Evolutionary conservation across 2,113 vertebrate species (phyloP), one percentile per base, ranked within the genome.

Genomic region (Siniperca knerii): DNA sequence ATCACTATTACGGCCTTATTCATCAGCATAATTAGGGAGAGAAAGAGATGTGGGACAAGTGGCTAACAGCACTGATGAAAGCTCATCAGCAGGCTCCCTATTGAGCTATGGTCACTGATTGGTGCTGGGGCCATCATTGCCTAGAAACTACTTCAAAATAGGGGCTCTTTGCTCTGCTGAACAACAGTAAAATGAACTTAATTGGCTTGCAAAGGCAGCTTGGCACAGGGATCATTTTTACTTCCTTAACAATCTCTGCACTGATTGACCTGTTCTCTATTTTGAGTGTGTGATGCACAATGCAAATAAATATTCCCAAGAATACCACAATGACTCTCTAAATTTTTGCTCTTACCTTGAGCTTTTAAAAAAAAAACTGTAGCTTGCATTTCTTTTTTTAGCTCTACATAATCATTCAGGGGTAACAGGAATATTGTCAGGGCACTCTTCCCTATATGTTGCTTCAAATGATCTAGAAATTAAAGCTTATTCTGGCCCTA

Each of bases 21-120:
- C 89, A 92, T 94, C 92, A 89, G 89, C 79, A 33, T 92, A 93
- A 95, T 93, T 92, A 92, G 89, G 52, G n/a, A 70, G 74, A 78
- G 90, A 84, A 79, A 86, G 91, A 82, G 88, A 90, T 86, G 83
- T 66, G 70, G 87, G 83, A 91, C 84, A 84, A 92, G 92, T 89
- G 92, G 90, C 90, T 71, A 89, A 85, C 90, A 89, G 84, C 87
- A 76, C 86, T 93, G 92, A 93, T 93, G 92, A 88, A 90, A 85
- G 82, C 92, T 93, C 91, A 92, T 94, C 92, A 92, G 81, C 81
- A 15, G 75, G 62, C 89, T 91, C 92, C 84, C 91, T 75, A 67
- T 46, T 65, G 84, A 89, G 85, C 91, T 4, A 58, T 81, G 90
- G 77, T n/a, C 79, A 64, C 89, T 90, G 90, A 93, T 92, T 94